A percentile compares a stretch with the other conserved stretches of the same genome.
Evolutionary conservation across 2,888 invertebrate genomes (phyloP).

Genomic region (Chrysomela aeneicollis): DNA sequence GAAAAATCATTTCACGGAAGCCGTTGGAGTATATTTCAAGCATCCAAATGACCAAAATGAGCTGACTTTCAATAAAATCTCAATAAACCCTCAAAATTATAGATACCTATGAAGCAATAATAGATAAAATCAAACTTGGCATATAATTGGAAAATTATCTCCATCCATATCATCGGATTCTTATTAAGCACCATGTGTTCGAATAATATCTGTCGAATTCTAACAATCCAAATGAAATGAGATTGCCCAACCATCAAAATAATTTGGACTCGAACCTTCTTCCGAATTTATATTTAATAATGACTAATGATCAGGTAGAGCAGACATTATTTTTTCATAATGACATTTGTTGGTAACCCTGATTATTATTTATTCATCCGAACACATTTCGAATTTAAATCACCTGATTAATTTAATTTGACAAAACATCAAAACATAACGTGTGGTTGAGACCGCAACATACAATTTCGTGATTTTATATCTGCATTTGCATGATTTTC

Average conservation of each 20-base stretch:
- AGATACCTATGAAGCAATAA: background rate
- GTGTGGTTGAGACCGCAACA: constrained; percentile 10
- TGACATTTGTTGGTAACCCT: constrained; percentile 50
- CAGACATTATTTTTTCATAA: constrained; percentile 52
- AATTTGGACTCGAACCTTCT: constrained; percentile 45
- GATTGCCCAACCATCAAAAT: constrained; percentile 2
- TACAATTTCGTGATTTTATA: constrained; percentile 14
- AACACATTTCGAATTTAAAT: constrained; percentile 45
- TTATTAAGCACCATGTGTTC: background rate
- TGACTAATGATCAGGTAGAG: constrained; percentile 50
- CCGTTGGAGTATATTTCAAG: no score
- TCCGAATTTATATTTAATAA: constrained; percentile 54
- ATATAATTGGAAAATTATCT: background rate
- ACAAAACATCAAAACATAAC: constrained; percentile 28
- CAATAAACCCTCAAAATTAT: background rate
- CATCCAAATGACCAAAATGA: no score
- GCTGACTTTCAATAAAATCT: no score
- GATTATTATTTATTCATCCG: constrained; percentile 46
- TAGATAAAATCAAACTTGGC: background rate
- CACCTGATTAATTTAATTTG: constrained; percentile 41
- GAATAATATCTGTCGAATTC: background rate
- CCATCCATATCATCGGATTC: background rate
- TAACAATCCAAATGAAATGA: constrained; percentile 20
- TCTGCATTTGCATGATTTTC: constrained; percentile 14
- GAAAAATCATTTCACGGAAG: no score